These are phyloP conservation scores for Laodelphax striatellus DNA, from an alignment of 1,140 invertebrate genomes.

Conservation along the genomic window DNA sequence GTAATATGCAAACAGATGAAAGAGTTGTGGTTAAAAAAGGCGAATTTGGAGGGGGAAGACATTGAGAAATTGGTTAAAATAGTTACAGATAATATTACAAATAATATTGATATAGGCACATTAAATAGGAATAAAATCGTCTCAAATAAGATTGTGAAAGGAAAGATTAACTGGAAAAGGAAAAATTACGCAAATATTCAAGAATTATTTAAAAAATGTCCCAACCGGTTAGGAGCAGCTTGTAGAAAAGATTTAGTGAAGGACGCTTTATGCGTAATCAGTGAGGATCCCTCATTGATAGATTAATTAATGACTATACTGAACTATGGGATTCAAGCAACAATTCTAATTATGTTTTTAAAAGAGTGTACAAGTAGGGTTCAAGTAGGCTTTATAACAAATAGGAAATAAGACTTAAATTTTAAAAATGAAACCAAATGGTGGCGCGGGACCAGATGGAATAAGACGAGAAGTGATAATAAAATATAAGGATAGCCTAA, in stretches of 20 bases:
- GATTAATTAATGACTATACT: neutral
- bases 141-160: too few relatives aligned
- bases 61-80: too few relatives aligned
- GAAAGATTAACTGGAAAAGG: neutral
- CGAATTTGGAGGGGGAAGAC: too few relatives aligned
- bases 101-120: neutral
- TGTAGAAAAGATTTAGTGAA: neutral
- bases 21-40: too few relatives aligned
- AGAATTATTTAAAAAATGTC: neutral
- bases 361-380: neutral
- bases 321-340: neutral
- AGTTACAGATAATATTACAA: too few relatives aligned
- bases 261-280: neutral
- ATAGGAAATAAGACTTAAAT: neutral
- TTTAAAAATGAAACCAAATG: neutral
- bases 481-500: too few relatives aligned
- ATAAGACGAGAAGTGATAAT: neutral
- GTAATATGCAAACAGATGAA: too few relatives aligned
- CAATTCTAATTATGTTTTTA: too few relatives aligned
- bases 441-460: slow-evolving; percentile 7
- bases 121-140: neutral
- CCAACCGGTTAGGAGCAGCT: neutral
- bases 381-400: neutral
- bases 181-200: neutral
- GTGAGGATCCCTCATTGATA: neutral